A percentile compares a stretch with the other conserved stretches of the same genome.
These are phyloP conservation scores for Quadriops clusia DNA, from an alignment of 2,888 invertebrate species.

Conservation along the genomic window DNA sequence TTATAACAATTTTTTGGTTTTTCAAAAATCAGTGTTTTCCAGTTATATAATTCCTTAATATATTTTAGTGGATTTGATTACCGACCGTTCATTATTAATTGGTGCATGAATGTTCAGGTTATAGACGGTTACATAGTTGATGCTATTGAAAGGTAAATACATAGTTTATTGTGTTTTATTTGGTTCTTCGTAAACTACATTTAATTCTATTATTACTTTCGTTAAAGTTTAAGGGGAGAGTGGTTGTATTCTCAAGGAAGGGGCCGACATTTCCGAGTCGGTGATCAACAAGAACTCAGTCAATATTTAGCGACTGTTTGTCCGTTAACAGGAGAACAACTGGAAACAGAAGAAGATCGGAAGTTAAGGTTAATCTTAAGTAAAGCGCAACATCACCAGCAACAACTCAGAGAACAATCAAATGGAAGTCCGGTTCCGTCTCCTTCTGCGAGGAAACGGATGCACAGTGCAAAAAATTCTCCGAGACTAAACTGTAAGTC, in stretches of 20 bases:
- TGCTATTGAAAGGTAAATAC: conserved; percentile 76
- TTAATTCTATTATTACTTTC: conserved; percentile 1
- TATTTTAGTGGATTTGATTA: conserved; percentile 70
- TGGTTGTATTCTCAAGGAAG: conserved; percentile 93
- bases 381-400: conserved; percentile 85
- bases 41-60: too few relatives aligned
- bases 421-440: conserved; percentile 35
- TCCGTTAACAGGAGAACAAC: conserved; percentile 68
- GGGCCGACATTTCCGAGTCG: conserved; percentile 75
- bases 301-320: conserved; percentile 77
- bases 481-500: conserved; percentile 38
- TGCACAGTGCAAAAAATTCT: conserved; percentile 37
- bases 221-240: conserved; percentile 73
- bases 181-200: background rate
- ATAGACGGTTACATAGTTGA: conserved; percentile 84
- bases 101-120: conserved; percentile 79
- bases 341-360: conserved; percentile 77
- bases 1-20: conserved; percentile 6
- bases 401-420: conserved; percentile 61
- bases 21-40: conserved; percentile 16
- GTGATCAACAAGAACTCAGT: conserved; percentile 70
- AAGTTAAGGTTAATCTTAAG: conserved; percentile 75
- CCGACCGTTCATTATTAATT: conserved; percentile 85
- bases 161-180: conserved; percentile 2
- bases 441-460: conserved; percentile 38